A percentile compares a stretch with the other conserved stretches of the same genome.
These are phyloP conservation scores for Erythrolamprus reginae DNA, from an alignment of 2,113 vertebrate genomes.

Conservation along the genomic window DNA sequence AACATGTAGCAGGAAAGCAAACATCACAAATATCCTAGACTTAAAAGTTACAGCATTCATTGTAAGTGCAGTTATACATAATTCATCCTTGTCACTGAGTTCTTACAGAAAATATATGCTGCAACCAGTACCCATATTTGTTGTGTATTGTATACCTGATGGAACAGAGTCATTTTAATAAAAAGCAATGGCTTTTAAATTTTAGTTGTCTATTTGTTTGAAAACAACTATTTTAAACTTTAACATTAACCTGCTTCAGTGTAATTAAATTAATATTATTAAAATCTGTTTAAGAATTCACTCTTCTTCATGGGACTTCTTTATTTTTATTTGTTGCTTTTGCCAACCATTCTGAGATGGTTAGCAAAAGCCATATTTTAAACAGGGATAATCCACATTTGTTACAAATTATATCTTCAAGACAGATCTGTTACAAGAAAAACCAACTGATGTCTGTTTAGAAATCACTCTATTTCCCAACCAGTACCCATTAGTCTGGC, in stretches of 20 bases:
- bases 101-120: neutral
- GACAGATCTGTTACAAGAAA: neutral
- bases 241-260: neutral
- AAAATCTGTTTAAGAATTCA: neutral
- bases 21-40: neutral
- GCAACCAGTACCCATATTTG: neutral
- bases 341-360: neutral
- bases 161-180: neutral
- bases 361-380: neutral
- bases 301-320: neutral
- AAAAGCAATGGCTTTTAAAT: neutral
- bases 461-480: neutral
- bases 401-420: neutral
- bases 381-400: neutral
- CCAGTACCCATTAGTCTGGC: neutral
- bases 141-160: neutral
- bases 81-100: neutral
- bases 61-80: neutral
- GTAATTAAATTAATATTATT: neutral
- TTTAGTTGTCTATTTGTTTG: neutral
- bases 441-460: neutral
- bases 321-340: neutral
- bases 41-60: neutral
- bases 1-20: neutral
- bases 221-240: neutral